These are phyloP conservation scores for Lasioglossum calceatum DNA, from an alignment of 2,888 invertebrate species.

Conservation along the genomic window DNA sequence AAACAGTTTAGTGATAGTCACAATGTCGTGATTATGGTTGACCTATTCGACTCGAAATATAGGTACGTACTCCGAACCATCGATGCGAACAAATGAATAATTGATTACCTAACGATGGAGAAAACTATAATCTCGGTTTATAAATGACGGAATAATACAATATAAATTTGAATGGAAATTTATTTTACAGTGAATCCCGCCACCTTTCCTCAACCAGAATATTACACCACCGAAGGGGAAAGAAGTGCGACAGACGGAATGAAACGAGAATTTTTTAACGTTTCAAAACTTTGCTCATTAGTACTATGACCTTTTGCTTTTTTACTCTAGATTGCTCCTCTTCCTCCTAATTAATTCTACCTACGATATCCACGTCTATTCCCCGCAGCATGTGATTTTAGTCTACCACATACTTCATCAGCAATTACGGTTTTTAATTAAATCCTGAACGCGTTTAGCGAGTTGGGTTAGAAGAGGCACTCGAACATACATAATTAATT, in stretches of 20 bases:
- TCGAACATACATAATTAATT: slow-evolving; percentile 33
- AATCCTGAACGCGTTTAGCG: slow-evolving; percentile 23
- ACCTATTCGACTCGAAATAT: slow-evolving; percentile 62
- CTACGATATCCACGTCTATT: slow-evolving; percentile 1
- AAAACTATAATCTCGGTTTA: slow-evolving; percentile 18
- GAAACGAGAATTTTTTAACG: slow-evolving; percentile 3
- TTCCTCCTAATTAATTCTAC: slow-evolving; percentile 35
- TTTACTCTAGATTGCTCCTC: not conserved
- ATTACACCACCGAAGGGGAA: not conserved
- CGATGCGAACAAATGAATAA: slow-evolving; percentile 67
- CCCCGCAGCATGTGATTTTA: not conserved
- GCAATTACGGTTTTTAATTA: slow-evolving; percentile 46
- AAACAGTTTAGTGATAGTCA: not conserved
- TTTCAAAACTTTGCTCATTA: slow-evolving; percentile 8
- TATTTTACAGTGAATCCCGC: not conserved
- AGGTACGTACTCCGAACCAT: slow-evolving; percentile 57
- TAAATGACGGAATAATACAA: not conserved
- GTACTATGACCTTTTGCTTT: not conserved
- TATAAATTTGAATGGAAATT: not conserved
- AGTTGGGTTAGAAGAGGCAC: slow-evolving; percentile 32
- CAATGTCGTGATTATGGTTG: no score
- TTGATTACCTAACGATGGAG: slow-evolving; percentile 52
- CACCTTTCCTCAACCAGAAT: not conserved
- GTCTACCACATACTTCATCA: slow-evolving; percentile 20
- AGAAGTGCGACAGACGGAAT: not conserved